Evolutionary conservation across 2,797 vertebrate genomes (phyloP), one percentile per base, ranked within the genome.

Genomic region (Todus mexicanus): DNA sequence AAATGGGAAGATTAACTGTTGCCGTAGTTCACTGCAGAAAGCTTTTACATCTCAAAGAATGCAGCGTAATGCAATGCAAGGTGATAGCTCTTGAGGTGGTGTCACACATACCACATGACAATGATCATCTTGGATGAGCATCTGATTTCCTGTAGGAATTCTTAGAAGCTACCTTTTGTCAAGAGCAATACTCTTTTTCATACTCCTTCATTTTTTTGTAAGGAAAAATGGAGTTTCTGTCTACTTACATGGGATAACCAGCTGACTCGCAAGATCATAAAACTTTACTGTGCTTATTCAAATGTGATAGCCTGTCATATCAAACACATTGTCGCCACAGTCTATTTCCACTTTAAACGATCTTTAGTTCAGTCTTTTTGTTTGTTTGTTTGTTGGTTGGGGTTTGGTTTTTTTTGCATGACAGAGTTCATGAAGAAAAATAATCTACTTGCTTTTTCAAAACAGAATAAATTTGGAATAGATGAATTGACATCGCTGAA

Each of bases 31-130:
- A 43, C 53, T 64, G 65, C 31, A 14, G 37, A 76, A 54, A 33
- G 74, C 18, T 77, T 72, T 3, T 43, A 20, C 77, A 77, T 43
- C 87, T 85, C 75, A 57, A 70, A 92, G 78, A 96, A 70, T 47
- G 26, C 27, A 75, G 35, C 69, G 68, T 83, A 84, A 68, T 82
- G n/a, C 75, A 79, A 69, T 54, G 79, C 74, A 85, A 93, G 74
- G 65, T 96, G 81, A n/a, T 95, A 81, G 89, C 88, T 93, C 64
- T 90, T 15, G 75, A 89, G 33, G 38, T 73, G 54, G 7, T 77
- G 47, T 84, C 35, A 6, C 61, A n/a, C 54, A 31, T 70, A 13
- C 9, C n/a, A 11, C 29, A 4, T 19, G 12, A 79, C 35, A 51
- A 9, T 60, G 2, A 45, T 33, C 12, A 14, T 31, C 51, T 74